Conservation (phyloP, 2,113 vertebrate genomes). For the Platysternon megacephalum region DNA sequence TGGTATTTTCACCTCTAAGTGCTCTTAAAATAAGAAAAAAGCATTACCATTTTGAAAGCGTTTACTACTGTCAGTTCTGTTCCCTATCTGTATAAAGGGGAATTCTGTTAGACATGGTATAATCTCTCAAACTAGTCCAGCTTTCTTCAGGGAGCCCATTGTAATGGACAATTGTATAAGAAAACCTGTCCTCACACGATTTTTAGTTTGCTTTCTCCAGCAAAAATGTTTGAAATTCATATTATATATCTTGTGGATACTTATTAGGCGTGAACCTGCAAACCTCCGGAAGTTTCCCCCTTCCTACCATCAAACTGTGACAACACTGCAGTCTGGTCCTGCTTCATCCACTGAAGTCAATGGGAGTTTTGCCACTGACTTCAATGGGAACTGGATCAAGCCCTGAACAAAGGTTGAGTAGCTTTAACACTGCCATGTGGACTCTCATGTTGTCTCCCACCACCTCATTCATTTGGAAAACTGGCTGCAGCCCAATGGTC, state of each 20-base stretch:
- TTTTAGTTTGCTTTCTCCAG: not conserved
- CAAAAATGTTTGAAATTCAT: not conserved
- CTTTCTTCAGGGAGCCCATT: not conserved
- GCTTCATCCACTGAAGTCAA: not conserved
- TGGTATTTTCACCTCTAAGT: not conserved
- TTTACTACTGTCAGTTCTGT: not conserved
- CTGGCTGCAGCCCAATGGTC: accelerated
- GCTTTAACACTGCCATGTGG: not conserved
- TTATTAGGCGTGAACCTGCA: not conserved
- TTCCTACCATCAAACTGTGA: not conserved
- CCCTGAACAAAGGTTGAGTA: not conserved
- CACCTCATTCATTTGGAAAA: not conserved
- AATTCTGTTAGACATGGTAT: not conserved
- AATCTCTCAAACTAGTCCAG: not conserved
- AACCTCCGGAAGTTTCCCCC: not conserved
- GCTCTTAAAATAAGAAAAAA: not conserved
- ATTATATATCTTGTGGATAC: not conserved
- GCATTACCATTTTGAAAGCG: not conserved
- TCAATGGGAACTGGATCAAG: not conserved
- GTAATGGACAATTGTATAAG: not conserved
- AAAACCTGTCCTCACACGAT: not conserved
- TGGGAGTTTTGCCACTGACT: not conserved
- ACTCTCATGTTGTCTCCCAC: accelerated
- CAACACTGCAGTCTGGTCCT: not conserved
- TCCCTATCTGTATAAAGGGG: not conserved